phyloP scores from a whole-genome alignment of 2,888 invertebrate genomes.

The Proisotoma minuta region DNA sequence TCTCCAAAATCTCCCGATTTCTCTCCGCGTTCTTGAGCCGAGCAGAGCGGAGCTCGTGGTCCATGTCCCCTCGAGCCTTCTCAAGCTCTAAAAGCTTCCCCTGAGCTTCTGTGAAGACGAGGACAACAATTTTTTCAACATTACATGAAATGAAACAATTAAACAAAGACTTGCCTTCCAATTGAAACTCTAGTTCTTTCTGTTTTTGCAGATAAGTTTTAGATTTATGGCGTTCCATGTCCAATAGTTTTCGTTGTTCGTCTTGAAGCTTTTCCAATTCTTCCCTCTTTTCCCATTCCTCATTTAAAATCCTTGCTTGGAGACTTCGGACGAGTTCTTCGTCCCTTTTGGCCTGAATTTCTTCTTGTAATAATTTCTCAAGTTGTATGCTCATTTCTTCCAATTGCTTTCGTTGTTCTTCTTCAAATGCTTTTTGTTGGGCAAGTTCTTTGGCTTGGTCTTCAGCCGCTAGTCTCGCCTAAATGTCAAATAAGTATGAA shows the following conservation, averaged over 20 bases:
- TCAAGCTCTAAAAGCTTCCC: conserved; percentile 65
- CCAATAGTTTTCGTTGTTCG: conserved; percentile 67
- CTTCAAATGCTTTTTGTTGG: conserved; percentile 66
- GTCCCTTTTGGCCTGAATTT: conserved; percentile 75
- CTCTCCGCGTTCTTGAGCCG: conserved; percentile 67
- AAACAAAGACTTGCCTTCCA: too few relatives aligned
- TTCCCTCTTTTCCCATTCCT: conserved; percentile 79
- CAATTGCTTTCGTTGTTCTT: conserved; percentile 66
- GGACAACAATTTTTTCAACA: background rate
- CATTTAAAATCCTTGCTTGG: conserved; percentile 62
- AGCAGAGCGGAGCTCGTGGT: conserved; percentile 65
- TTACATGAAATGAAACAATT: too few relatives aligned
- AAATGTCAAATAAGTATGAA: conserved; percentile 19
- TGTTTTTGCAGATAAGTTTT: conserved; percentile 69
- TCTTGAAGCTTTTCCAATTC: conserved; percentile 73
- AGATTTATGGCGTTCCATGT: conserved; percentile 69
- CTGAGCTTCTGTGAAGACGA: conserved; percentile 62
- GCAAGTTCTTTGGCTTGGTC: conserved; percentile 62
- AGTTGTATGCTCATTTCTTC: conserved; percentile 66
- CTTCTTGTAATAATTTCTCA: conserved; percentile 69
- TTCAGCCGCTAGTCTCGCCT: conserved; percentile 57
- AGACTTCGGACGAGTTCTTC: conserved; percentile 66
- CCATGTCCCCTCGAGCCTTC: conserved; percentile 64
- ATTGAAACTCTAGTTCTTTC: conserved; percentile 65
- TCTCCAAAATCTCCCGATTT: conserved; percentile 59